Evolutionary conservation across 30 jellyfish, hydroid and myxozoan genomes (phyloP).

Genomic region (Cassiopea andromeda): DNA sequence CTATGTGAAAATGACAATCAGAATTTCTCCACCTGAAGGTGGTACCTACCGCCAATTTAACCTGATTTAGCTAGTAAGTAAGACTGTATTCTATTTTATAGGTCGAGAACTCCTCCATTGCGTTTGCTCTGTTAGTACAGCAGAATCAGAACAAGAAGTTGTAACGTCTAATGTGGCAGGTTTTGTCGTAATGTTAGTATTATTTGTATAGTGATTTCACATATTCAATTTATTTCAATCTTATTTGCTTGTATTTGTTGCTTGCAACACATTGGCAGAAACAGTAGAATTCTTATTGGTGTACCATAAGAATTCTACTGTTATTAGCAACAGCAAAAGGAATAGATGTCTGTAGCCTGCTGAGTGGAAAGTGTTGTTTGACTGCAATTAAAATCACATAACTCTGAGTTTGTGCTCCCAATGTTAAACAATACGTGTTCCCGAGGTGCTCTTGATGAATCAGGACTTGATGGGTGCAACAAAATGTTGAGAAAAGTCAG

Average conservation of each 20-base stretch:
- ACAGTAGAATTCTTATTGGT: no score
- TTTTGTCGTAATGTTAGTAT: slow-evolving; percentile 89
- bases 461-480: not conserved
- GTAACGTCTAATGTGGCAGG: slow-evolving; percentile 91
- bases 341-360: no score
- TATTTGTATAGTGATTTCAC: not conserved
- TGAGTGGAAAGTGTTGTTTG: no score
- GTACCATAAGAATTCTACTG: no score
- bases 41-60: no score
- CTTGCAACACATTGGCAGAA: no score
- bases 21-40: no score
- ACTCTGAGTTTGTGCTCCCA: no score
- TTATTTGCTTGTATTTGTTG: no score
- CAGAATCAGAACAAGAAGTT: slow-evolving; percentile 77
- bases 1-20: not conserved
- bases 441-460: not conserved
- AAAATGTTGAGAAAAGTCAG: not conserved
- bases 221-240: not conserved
- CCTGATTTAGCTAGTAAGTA: not conserved
- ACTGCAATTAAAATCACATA: no score
- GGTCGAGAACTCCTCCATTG: slow-evolving; percentile 90
- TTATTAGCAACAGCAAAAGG: no score
- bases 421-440: no score
- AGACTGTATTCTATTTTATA: not conserved
- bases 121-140: slow-evolving; percentile 95